These are phyloP conservation scores for Elephas maximus DNA, from an alignment of 2,113 vertebrate species.

Conservation along the genomic window DNA sequence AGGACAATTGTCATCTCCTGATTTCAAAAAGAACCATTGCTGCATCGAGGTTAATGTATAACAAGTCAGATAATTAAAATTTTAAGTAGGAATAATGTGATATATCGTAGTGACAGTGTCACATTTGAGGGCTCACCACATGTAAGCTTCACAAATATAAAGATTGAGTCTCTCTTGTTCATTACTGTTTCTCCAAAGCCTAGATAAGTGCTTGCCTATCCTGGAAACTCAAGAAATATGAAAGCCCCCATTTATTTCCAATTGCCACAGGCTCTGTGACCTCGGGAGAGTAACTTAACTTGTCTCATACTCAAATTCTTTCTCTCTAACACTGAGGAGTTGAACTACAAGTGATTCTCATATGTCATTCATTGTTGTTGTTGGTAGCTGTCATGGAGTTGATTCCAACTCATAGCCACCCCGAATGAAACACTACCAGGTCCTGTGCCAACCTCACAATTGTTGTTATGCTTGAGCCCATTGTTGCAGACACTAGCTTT, in stretches of 20 bases:
- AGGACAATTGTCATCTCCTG: background rate
- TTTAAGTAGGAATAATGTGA: constrained; percentile 12
- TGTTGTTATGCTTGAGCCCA: too few relatives aligned
- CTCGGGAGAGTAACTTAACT: background rate
- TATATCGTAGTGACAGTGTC: background rate
- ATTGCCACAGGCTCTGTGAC: background rate
- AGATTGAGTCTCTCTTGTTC: background rate
- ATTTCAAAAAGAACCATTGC: background rate
- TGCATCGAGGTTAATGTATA: background rate
- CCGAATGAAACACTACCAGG: too few relatives aligned
- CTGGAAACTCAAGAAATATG: background rate
- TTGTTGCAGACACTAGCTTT: background rate
- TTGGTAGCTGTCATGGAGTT: too few relatives aligned
- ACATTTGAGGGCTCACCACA: background rate
- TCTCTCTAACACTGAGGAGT: background rate
- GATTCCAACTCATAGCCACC: too few relatives aligned
- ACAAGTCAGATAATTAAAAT: background rate
- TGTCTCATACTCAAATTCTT: background rate
- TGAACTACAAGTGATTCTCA: background rate
- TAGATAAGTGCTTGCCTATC: background rate
- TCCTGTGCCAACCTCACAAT: too few relatives aligned
- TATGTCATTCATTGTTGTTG: background rate
- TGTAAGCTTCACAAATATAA: background rate
- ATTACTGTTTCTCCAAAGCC: background rate
- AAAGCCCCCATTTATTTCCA: background rate